Percentiles rank a stretch among this genome's conserved stretches.
Evolutionary conservation across 1,140 invertebrate species (phyloP).

Genomic region (Euborellia annulipes): DNA sequence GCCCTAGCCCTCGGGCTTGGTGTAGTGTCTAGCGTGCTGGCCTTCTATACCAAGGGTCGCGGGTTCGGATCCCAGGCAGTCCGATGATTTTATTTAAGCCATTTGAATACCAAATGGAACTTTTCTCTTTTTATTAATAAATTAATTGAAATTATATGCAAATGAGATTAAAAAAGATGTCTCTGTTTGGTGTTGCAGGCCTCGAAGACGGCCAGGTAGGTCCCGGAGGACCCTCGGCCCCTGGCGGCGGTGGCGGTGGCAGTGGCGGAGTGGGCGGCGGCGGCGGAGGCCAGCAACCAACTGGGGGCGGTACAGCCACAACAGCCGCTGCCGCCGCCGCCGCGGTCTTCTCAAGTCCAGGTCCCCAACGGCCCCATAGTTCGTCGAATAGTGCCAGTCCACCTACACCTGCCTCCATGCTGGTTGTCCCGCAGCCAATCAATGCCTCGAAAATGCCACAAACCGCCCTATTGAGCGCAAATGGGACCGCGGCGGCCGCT

Average conservation of each 20-base stretch:
- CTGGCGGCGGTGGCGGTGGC: conserved; percentile 3
- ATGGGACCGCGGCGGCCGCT: conserved; percentile 29
- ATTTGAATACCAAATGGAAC: too few relatives aligned
- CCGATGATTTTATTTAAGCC: too few relatives aligned
- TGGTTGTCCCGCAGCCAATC: conserved; percentile 84
- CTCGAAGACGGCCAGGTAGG: conserved; percentile 37
- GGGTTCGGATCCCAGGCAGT: too few relatives aligned
- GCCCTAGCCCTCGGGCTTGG: too few relatives aligned
- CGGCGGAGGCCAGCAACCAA: too few relatives aligned
- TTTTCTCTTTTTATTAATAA: too few relatives aligned
- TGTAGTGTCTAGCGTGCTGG: too few relatives aligned
- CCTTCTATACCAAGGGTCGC: too few relatives aligned
- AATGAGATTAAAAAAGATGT: too few relatives aligned
- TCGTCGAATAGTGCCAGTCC: conserved; percentile 1
- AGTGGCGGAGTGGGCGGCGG: conserved; percentile 1
- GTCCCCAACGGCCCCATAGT: too few relatives aligned
- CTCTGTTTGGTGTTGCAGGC: conserved; percentile 39
- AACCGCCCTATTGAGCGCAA: conserved; percentile 29
- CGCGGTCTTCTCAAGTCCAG: not conserved
- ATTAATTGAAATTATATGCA: too few relatives aligned
- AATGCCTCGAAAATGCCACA: conserved; percentile 56
- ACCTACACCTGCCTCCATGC: conserved; percentile 33
- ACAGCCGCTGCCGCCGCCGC: not conserved
- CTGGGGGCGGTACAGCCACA: not conserved
- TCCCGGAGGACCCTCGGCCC: conserved; percentile 20